Percentiles rank a stretch among this genome's conserved stretches.
phyloP scores from a whole-genome alignment of 1,140 invertebrate species.

The Neuroterus valhalla region DNA sequence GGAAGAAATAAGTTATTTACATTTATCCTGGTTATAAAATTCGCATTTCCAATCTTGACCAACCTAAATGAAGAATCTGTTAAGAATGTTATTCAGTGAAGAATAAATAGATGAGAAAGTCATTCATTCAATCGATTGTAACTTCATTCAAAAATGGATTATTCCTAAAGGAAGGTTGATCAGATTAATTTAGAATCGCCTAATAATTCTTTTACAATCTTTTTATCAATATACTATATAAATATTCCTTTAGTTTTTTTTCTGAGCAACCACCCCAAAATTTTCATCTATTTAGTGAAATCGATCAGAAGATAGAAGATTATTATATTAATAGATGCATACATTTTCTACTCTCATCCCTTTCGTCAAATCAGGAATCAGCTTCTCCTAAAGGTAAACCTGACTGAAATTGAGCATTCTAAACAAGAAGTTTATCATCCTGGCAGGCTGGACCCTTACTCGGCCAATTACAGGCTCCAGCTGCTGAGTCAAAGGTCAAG shows the following conservation, averaged over 20 bases:
- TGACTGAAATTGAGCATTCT: conserved; percentile 47
- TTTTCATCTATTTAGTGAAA: no score
- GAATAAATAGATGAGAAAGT: conserved; percentile 12
- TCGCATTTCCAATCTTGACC: background rate
- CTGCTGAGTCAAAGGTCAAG: conserved; percentile 84
- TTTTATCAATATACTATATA: no score
- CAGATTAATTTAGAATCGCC: background rate
- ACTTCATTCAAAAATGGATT: background rate
- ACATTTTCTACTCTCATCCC: no score
- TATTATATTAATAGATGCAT: no score
- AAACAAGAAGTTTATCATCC: conserved; percentile 81
- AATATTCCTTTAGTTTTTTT: no score
- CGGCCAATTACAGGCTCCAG: conserved; percentile 89
- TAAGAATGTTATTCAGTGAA: conserved; percentile 12
- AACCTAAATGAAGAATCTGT: background rate
- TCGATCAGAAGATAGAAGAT: no score
- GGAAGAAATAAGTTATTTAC: conserved; percentile 31
- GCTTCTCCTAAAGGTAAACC: background rate
- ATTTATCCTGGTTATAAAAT: background rate
- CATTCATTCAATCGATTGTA: conserved; percentile 10
- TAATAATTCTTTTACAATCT: no score
- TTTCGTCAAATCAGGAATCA: no score
- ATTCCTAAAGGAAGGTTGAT: background rate
- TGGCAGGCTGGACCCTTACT: conserved; percentile 87
- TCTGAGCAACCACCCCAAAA: no score